These are phyloP conservation scores for Coptodon rendalli DNA, from an alignment of 2,113 vertebrate species.

Conservation along the genomic window DNA sequence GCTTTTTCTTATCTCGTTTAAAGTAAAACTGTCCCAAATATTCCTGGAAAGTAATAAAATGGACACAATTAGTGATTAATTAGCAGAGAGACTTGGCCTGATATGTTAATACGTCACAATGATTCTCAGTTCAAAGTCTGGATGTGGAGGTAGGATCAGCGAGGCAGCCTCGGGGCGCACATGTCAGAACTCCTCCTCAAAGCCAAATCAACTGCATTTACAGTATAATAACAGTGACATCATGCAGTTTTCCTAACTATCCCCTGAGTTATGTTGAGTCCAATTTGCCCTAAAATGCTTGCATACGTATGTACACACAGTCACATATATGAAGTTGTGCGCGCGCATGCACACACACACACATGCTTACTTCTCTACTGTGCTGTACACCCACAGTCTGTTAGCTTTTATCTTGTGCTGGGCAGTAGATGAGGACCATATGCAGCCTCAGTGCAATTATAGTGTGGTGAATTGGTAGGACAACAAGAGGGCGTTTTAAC, in stretches of 20 bases:
- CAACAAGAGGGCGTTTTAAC: slow-evolving; percentile 65
- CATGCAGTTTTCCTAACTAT: slow-evolving; percentile 50
- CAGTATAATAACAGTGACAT: slow-evolving; percentile 59
- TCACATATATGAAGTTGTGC: not conserved
- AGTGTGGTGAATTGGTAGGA: slow-evolving; percentile 58
- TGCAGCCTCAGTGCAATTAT: slow-evolving; percentile 56
- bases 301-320: not conserved
- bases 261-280: slow-evolving; percentile 37
- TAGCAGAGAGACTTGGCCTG: not conserved
- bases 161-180: not conserved
- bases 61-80: not conserved
- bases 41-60: slow-evolving; percentile 1
- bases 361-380: slow-evolving; percentile 9
- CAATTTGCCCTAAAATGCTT: slow-evolving; percentile 57
- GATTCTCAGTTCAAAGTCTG: slow-evolving; percentile 13
- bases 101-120: slow-evolving; percentile 15
- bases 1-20: not conserved
- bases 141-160: slow-evolving; percentile 1
- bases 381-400: slow-evolving; percentile 24
- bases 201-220: slow-evolving; percentile 43
- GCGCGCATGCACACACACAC: not conserved
- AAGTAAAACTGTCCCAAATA: not conserved
- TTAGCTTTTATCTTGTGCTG: slow-evolving; percentile 56
- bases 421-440: slow-evolving; percentile 65
- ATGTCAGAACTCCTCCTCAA: slow-evolving; percentile 42